Evolutionary conservation across 2,113 vertebrate species (phyloP).

Genomic region (Daphoenositta chrysoptera): DNA sequence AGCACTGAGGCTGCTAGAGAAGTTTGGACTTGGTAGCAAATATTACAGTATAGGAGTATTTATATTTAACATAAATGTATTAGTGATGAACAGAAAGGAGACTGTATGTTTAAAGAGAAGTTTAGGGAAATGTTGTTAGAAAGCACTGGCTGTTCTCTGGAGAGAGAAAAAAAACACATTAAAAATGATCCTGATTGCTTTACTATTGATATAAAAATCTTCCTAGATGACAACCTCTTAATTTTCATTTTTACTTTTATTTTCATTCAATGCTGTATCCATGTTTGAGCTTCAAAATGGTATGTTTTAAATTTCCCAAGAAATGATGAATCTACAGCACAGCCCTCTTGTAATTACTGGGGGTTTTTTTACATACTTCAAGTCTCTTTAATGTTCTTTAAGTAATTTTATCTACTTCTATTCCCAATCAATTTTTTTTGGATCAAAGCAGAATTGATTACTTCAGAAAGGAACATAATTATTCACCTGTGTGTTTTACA

Average conservation of each 20-base stretch:
- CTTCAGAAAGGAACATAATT: not conserved
- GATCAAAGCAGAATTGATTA: not conserved
- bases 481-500: not conserved
- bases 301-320: not conserved
- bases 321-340: not conserved
- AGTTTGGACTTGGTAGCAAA: not conserved
- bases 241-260: not conserved
- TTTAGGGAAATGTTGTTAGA: not conserved
- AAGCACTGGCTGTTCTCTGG: not conserved
- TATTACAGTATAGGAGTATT: not conserved
- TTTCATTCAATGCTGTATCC: not conserved
- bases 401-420: not conserved
- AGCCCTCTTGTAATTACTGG: not conserved
- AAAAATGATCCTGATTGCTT: not conserved
- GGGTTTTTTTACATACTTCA: not conserved
- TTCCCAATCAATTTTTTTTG: not conserved
- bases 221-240: not conserved
- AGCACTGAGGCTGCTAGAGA: not conserved
- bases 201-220: not conserved
- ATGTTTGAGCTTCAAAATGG: not conserved
- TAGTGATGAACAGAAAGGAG: not conserved
- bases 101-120: not conserved
- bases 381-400: not conserved
- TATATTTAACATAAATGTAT: not conserved
- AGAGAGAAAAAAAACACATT: not conserved